Conservation (phyloP, 1,140 invertebrate species). For the Cydia amplana region DNA sequence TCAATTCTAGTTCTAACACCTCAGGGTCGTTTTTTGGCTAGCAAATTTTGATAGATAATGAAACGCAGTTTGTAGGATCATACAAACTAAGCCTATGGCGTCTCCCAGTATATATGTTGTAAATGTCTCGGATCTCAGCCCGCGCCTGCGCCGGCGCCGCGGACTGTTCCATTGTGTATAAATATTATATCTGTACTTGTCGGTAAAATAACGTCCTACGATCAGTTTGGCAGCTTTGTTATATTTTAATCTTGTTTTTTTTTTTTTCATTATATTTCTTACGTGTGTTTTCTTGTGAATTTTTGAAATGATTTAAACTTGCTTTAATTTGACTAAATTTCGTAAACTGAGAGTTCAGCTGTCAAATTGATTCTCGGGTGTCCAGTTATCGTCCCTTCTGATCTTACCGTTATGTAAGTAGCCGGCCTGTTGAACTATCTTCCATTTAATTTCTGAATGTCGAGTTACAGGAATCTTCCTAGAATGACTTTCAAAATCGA, state of each 20-base stretch:
- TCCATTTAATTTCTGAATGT: constrained; percentile 14
- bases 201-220: neutral
- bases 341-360: neutral
- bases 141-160: neutral
- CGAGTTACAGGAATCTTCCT: neutral
- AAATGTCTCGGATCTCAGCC: neutral
- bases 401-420: neutral
- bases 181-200: neutral
- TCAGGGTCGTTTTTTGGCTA: too few relatives aligned
- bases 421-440: constrained; percentile 13
- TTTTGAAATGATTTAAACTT: neutral
- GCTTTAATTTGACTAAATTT: neutral
- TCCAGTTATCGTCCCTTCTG: constrained; percentile 4
- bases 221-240: neutral
- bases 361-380: neutral
- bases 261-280: neutral
- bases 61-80: too few relatives aligned
- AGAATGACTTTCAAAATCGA: neutral
- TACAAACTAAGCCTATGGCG: too few relatives aligned
- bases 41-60: too few relatives aligned
- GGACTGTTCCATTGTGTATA: neutral
- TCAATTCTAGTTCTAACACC: too few relatives aligned
- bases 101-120: neutral
- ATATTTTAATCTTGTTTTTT: neutral
- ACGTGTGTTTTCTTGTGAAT: neutral